A percentile compares a stretch with the other conserved stretches of the same genome.
These are phyloP conservation scores for Timema podura DNA, from an alignment of 2,888 invertebrate species.

Conservation along the genomic window DNA sequence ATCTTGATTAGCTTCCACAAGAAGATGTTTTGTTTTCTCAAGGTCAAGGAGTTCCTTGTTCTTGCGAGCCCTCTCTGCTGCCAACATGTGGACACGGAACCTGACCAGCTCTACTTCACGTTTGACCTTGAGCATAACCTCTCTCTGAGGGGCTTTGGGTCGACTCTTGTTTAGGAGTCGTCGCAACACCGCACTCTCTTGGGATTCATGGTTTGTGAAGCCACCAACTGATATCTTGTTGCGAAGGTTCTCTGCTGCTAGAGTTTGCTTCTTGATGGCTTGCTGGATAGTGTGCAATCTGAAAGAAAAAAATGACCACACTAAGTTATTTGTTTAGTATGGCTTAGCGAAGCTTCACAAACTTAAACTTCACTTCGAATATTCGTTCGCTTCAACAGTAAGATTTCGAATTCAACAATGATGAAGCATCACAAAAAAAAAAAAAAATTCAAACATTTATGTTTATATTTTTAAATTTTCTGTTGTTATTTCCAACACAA, in stretches of 20 bases:
- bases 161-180: constrained; percentile 35
- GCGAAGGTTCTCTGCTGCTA: constrained; percentile 51
- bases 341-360: no score
- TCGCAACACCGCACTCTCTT: constrained; percentile 36
- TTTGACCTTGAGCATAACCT: constrained; percentile 59
- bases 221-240: constrained; percentile 49
- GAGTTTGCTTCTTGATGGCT: constrained; percentile 62
- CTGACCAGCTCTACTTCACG: constrained; percentile 66
- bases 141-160: constrained; percentile 40
- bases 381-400: background rate
- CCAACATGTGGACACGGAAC: constrained; percentile 64
- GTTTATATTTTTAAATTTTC: no score
- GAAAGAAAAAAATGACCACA: background rate
- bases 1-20: constrained; percentile 62
- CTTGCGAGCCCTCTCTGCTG: constrained; percentile 65
- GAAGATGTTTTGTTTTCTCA: constrained; percentile 57
- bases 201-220: constrained; percentile 22
- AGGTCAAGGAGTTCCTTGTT: constrained; percentile 58
- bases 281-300: constrained; percentile 65
- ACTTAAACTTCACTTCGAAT: no score
- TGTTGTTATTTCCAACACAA: no score
- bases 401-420: constrained; percentile 9
- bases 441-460: no score
- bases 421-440: background rate
- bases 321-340: no score